phyloP scores from a whole-genome alignment of 1,140 invertebrate species.

The Brachionus asplanchnoidis region DNA sequence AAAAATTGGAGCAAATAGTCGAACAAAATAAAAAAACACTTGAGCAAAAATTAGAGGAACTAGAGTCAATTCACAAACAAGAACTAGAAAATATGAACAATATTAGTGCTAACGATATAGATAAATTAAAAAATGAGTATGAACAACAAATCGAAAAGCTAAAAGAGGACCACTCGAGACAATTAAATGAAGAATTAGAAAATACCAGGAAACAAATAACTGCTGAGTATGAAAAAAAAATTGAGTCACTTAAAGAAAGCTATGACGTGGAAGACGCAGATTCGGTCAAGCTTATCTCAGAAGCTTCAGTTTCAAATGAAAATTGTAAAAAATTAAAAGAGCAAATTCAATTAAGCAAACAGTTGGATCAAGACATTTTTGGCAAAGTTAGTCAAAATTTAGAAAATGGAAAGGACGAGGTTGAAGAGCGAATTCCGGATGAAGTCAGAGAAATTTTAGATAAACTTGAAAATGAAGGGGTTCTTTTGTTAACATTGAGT shows the following conservation, averaged over 20 bases:
- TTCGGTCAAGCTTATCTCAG: not conserved
- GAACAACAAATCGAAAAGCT: not conserved
- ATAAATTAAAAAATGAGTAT: not conserved
- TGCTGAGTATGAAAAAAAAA: not conserved
- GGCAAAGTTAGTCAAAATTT: not conserved
- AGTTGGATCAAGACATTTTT: not conserved
- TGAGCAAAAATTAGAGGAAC: constrained; percentile 15
- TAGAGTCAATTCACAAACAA: not conserved
- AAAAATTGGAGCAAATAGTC: not conserved
- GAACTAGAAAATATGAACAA: not conserved
- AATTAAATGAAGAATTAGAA: not conserved
- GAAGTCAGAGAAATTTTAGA: constrained; percentile 23
- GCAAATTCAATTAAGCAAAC: constrained; percentile 30
- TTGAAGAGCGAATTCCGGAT: not conserved
- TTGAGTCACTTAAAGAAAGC: not conserved
- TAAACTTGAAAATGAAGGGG: constrained; percentile 14
- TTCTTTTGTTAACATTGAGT: constrained; percentile 13
- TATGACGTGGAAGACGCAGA: not conserved
- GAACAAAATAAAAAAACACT: not conserved
- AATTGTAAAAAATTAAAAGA: constrained; percentile 31
- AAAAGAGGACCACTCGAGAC: not conserved
- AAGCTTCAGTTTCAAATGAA: not conserved
- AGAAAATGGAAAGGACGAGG: not conserved
- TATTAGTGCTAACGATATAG: not conserved
- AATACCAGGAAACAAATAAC: not conserved